A percentile compares a stretch with the other conserved stretches of the same genome.
These are phyloP conservation scores for Allolobophora icterica DNA, from an alignment of 2,888 invertebrate species.

Conservation along the genomic window DNA sequence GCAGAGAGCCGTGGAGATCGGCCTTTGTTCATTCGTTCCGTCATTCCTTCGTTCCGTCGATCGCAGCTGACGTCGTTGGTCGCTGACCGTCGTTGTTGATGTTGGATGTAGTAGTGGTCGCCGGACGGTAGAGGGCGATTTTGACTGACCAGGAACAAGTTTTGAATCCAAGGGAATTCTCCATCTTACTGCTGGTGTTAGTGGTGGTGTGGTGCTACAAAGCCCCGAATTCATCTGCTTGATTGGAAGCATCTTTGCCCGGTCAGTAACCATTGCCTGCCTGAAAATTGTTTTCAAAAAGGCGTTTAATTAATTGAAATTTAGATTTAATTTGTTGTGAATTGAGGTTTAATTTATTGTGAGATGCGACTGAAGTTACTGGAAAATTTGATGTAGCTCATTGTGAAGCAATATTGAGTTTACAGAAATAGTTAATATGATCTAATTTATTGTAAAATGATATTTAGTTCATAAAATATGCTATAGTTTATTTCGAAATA, in stretches of 20 bases:
- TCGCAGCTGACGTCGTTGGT: too few relatives aligned
- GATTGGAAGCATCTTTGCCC: not conserved
- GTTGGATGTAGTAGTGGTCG: not conserved
- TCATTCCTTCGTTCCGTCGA: not conserved
- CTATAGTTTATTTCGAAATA: too few relatives aligned
- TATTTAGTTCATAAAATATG: not conserved
- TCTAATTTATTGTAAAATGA: not conserved
- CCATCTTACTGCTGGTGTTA: too few relatives aligned
- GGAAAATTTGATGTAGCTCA: not conserved
- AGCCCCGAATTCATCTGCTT: not conserved
- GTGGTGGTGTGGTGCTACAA: not conserved
- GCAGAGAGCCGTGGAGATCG: not conserved
- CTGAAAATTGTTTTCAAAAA: not conserved
- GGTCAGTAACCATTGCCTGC: not conserved
- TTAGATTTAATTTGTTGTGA: not conserved
- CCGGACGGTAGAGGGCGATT: not conserved
- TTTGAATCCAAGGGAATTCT: not conserved
- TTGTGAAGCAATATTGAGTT: not conserved
- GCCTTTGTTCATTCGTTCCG: not conserved
- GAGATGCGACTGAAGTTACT: not conserved
- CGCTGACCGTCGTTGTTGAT: not conserved
- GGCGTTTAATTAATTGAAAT: not conserved
- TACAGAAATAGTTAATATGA: too few relatives aligned
- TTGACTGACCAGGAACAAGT: not conserved
- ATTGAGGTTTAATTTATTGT: not conserved